phyloP scores from a whole-genome alignment of 2,888 invertebrate species.

The Tribolium freemani region DNA sequence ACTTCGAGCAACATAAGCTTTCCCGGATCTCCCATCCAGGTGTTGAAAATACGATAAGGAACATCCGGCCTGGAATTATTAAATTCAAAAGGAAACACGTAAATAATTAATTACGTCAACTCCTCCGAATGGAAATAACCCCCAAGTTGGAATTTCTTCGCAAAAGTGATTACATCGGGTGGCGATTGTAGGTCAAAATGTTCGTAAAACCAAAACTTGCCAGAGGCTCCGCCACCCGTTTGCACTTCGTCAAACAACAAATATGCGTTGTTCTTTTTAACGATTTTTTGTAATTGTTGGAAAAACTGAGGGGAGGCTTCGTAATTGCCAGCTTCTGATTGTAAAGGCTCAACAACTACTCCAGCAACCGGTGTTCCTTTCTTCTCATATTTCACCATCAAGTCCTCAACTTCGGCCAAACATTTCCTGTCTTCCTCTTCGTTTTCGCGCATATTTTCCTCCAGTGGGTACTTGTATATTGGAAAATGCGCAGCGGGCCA shows the following conservation, averaged over 20 bases:
- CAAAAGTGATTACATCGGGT: slow-evolving; percentile 96
- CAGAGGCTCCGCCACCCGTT: slow-evolving; percentile 96
- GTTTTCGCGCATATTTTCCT: slow-evolving; percentile 84
- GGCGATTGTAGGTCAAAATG: slow-evolving; percentile 87
- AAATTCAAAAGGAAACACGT: background rate
- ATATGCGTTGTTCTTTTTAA: slow-evolving; percentile 82
- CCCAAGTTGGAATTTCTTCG: slow-evolving; percentile 97
- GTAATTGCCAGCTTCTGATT: slow-evolving; percentile 97
- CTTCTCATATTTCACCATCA: slow-evolving; percentile 79
- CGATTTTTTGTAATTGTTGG: slow-evolving; percentile 83
- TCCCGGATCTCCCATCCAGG: slow-evolving; percentile 99
- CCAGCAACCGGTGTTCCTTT: slow-evolving; percentile 87
- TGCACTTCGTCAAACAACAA: slow-evolving; percentile 97
- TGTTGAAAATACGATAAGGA: slow-evolving; percentile 94
- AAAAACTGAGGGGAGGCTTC: slow-evolving; percentile 93
- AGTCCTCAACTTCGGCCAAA: slow-evolving; percentile 77
- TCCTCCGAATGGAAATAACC: slow-evolving; percentile 89
- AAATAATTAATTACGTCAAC: slow-evolving; percentile 72
- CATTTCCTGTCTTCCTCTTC: slow-evolving; percentile 83
- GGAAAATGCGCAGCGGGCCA: slow-evolving; percentile 98
- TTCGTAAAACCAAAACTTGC: slow-evolving; percentile 98
- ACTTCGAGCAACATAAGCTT: slow-evolving; percentile 90
- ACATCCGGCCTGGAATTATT: slow-evolving; percentile 74
- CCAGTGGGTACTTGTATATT: slow-evolving; percentile 91
- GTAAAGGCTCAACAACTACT: slow-evolving; percentile 94